A percentile compares a stretch with the other conserved stretches of the same genome.
These are phyloP conservation scores for Drosophila demipolita DNA, from an alignment of 2,888 invertebrate species.

Conservation along the genomic window DNA sequence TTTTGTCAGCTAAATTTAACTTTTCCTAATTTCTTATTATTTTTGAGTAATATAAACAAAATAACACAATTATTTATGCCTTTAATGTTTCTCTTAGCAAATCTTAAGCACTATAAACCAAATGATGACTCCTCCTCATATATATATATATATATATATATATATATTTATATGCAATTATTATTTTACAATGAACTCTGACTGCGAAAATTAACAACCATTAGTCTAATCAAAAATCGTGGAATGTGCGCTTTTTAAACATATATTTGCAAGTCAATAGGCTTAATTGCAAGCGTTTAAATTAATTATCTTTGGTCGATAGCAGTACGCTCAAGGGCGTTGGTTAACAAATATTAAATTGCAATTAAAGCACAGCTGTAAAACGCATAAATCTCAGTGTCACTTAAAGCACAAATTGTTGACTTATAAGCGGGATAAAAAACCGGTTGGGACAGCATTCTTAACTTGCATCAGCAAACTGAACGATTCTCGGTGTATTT, in stretches of 20 bases:
- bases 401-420: constrained; percentile 39
- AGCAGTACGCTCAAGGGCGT: constrained; percentile 53
- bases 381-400: constrained; percentile 41
- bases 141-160: not conserved
- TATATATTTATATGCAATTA: too few species aligned
- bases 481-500: constrained; percentile 18
- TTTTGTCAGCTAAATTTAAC: not conserved
- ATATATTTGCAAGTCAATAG: constrained; percentile 14
- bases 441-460: constrained; percentile 54
- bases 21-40: not conserved
- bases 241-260: not conserved
- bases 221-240: not conserved
- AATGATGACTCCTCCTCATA: not conserved
- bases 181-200: not conserved
- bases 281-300: constrained; percentile 27
- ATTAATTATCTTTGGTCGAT: constrained; percentile 21
- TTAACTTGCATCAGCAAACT: constrained; percentile 35
- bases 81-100: not conserved
- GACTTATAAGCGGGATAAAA: constrained; percentile 4
- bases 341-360: constrained; percentile 21
- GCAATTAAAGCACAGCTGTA: constrained; percentile 55
- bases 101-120: not conserved
- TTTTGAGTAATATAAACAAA: not conserved
- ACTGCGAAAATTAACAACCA: not conserved
- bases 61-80: not conserved